Conservation (phyloP, 1,140 invertebrate species). For the Agrypnia vestita region DNA sequence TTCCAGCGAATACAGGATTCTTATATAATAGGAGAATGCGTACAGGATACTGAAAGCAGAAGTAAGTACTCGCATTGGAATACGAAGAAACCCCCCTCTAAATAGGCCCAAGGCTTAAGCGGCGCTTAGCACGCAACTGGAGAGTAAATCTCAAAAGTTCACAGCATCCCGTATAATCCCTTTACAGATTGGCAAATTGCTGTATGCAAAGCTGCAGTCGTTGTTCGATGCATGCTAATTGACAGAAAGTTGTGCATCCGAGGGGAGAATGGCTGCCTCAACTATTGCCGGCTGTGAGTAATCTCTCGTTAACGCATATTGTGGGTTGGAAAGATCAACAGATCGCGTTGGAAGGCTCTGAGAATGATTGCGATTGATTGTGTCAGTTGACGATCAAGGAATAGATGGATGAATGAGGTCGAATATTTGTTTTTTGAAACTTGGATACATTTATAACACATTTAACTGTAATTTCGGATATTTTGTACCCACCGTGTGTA, state of each 20-base stretch:
- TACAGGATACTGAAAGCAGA: background rate
- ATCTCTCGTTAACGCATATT: too few relatives aligned
- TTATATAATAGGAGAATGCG: slow-evolving; percentile 6
- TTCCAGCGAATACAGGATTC: background rate
- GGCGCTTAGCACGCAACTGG: background rate
- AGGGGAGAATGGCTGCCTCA: background rate
- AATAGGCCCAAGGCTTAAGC: background rate
- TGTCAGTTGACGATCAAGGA: too few relatives aligned
- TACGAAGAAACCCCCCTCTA: background rate
- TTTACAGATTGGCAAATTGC: background rate
- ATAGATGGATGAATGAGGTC: too few relatives aligned
- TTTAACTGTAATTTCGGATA: too few relatives aligned
- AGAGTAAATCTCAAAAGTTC: background rate
- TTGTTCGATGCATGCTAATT: slow-evolving; percentile 3
- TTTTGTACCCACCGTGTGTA: too few relatives aligned
- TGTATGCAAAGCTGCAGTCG: background rate
- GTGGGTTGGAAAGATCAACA: too few relatives aligned
- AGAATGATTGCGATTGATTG: too few relatives aligned
- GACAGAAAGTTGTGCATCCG: background rate
- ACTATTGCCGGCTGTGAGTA: too few relatives aligned
- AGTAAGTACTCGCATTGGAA: background rate
- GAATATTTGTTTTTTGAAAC: too few relatives aligned
- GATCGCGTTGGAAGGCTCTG: too few relatives aligned
- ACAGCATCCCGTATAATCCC: background rate
- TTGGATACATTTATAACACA: too few relatives aligned